phyloP scores from a whole-genome alignment of 2,797 vertebrate species.

The Luscinia luscinia region DNA sequence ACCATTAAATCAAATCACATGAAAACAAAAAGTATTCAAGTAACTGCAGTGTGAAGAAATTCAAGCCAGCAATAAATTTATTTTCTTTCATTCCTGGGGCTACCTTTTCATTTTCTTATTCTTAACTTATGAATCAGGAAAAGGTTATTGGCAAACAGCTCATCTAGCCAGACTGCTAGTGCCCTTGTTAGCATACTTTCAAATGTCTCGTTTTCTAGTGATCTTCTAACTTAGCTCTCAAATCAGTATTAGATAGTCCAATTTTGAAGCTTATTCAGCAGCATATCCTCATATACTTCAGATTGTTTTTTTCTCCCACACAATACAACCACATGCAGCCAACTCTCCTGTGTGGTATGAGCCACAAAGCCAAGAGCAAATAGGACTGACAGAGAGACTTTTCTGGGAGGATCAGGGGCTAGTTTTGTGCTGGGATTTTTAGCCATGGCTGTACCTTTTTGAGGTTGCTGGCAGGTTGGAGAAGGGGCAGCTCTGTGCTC shows the following conservation, averaged over 20 bases:
- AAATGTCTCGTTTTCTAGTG: neutral
- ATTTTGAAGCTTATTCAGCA: neutral
- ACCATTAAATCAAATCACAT: neutral
- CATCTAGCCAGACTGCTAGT: neutral
- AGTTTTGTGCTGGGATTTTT: neutral
- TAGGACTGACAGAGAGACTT: neutral
- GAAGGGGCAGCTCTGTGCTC: neutral
- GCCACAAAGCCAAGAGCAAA: neutral
- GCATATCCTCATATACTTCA: neutral
- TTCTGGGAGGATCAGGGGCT: neutral
- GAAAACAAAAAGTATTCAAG: neutral
- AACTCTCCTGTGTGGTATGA: neutral
- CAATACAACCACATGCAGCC: neutral
- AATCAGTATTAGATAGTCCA: neutral
- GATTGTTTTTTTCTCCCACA: neutral
- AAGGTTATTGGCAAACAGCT: neutral
- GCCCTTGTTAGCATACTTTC: neutral
- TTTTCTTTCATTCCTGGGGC: neutral
- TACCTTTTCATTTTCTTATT: neutral
- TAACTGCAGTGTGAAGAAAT: neutral
- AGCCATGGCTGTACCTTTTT: neutral
- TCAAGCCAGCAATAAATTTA: neutral
- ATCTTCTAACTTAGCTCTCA: conserved; percentile 13
- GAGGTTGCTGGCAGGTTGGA: neutral
- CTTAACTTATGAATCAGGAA: neutral